These are phyloP conservation scores for Cryptomyrus ogoouensis DNA, from an alignment of 2,113 vertebrate species.

Conservation along the genomic window DNA sequence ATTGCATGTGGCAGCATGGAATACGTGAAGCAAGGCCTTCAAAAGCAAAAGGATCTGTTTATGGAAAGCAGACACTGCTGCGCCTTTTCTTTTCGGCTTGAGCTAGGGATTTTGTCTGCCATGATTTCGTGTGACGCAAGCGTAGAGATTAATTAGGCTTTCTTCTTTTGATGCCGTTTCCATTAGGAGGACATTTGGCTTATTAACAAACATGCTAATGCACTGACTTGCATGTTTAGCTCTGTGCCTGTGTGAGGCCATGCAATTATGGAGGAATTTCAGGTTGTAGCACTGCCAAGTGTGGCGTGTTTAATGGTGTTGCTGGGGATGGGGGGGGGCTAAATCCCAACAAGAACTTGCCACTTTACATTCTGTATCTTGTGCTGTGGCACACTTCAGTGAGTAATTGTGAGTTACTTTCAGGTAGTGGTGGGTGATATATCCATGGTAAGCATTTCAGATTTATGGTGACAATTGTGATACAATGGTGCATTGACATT, in stretches of 20 bases:
- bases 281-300: background rate
- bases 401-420: background rate
- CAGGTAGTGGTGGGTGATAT: background rate
- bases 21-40: conserved; percentile 29
- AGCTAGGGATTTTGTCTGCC: conserved; percentile 24
- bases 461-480: background rate
- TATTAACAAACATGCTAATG: background rate
- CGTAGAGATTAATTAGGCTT: conserved; percentile 22
- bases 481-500: background rate
- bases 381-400: background rate
- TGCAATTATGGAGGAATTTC: background rate
- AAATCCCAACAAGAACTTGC: background rate
- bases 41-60: conserved; percentile 37
- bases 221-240: background rate
- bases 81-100: conserved; percentile 20
- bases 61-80: conserved; percentile 30
- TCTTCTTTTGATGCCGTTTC: background rate
- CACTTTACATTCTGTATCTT: background rate
- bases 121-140: conserved; percentile 17
- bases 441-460: background rate
- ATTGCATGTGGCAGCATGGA: conserved; percentile 31
- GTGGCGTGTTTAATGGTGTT: background rate
- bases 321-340: background rate
- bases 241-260: background rate
- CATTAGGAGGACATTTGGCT: background rate